These are phyloP conservation scores for Acromyrmex charruanus DNA, from an alignment of 1,140 invertebrate genomes.

Conservation along the genomic window DNA sequence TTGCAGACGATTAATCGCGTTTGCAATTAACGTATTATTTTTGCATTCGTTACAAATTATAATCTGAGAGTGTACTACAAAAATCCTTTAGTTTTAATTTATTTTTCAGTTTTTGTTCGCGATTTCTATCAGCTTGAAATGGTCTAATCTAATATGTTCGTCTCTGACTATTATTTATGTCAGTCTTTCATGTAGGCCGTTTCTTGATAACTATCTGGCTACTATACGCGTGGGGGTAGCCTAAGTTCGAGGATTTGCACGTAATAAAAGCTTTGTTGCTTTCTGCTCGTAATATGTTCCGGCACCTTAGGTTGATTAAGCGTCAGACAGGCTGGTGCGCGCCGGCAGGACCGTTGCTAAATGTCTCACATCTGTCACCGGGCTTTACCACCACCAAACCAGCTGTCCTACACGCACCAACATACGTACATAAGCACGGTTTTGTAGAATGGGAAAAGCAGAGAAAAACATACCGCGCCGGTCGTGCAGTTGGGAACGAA, in stretches of 20 bases:
- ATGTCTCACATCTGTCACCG: conserved; percentile 83
- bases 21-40: background rate
- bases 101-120: background rate
- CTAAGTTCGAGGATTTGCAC: conserved; percentile 61
- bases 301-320: conserved; percentile 82
- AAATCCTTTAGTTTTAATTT: background rate
- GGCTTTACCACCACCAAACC: conserved; percentile 77
- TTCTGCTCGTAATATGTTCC: conserved; percentile 69
- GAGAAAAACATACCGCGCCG: conserved; percentile 74
- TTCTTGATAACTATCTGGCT: background rate
- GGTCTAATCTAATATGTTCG: background rate
- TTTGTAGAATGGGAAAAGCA: conserved; percentile 24
- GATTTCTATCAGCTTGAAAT: conserved; percentile 9
- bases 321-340: conserved; percentile 71
- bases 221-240: background rate
- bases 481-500: conserved; percentile 40
- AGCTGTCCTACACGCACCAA: conserved; percentile 64
- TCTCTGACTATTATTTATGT: background rate
- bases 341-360: conserved; percentile 78
- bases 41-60: background rate
- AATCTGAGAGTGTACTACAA: background rate
- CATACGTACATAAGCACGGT: conserved; percentile 15
- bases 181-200: background rate
- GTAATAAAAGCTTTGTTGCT: conserved; percentile 62
- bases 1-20: background rate